A percentile compares a stretch with the other conserved stretches of the same genome.
Evolutionary conservation across 2,113 vertebrate species (phyloP).

Genomic region (Antennarius striatus): DNA sequence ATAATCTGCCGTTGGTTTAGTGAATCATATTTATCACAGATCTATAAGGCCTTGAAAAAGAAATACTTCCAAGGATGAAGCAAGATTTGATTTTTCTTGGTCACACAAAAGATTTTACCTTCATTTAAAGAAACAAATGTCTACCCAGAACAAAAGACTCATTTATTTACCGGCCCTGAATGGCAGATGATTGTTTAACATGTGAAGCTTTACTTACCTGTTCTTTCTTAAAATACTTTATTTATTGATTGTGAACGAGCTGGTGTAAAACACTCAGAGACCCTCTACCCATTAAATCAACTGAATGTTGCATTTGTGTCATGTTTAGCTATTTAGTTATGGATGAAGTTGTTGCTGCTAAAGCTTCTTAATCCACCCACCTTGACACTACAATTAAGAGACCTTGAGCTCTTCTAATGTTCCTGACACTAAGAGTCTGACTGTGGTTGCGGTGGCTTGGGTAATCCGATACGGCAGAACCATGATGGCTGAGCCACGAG

Average conservation of each 20-base stretch:
- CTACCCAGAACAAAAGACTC: not conserved
- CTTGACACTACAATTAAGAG: constrained; percentile 24
- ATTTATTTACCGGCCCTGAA: not conserved
- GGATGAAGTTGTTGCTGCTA: not conserved
- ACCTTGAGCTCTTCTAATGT: constrained; percentile 33
- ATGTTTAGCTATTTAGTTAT: not conserved
- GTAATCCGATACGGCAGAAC: constrained; percentile 60
- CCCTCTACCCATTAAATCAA: no score
- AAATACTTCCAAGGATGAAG: no score
- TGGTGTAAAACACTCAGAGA: not conserved
- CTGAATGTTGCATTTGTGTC: no score
- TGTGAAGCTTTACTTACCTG: not conserved
- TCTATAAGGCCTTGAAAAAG: no score
- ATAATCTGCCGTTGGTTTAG: no score
- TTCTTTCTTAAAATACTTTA: not conserved
- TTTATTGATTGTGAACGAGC: not conserved
- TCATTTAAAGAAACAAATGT: not conserved
- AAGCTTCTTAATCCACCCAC: constrained; percentile 9
- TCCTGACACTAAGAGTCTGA: constrained; percentile 32
- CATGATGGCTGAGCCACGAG: constrained; percentile 47
- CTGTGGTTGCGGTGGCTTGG: constrained; percentile 56
- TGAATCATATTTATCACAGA: no score
- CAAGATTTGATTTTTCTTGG: no score
- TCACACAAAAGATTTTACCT: no score
- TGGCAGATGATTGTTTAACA: not conserved